Base-by-base conservation (phyloP, 92 coral and sea anemone genomes). In the Epizoanthus fatuus region DNA sequence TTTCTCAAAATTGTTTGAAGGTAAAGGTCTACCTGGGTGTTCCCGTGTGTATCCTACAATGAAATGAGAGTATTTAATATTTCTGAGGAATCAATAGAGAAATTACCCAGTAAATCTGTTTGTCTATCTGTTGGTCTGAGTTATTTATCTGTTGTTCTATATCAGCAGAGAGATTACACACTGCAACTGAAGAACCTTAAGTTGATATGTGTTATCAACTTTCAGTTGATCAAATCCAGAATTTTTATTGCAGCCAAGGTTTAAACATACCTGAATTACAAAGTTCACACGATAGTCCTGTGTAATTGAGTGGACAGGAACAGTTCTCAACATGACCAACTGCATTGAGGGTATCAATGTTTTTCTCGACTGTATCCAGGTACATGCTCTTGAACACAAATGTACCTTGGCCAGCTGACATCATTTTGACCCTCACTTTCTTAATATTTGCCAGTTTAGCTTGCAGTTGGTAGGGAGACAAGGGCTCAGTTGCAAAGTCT, bases 261-360 rank as follows among this genome's bases (percentile, higher is more conserved):
- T 9, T 56, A 22, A 9, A 17, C 86, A 69, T 87, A 96, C 99
- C 98, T 91, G 91, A 53, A 71, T 83, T 79, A 79, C 99, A 97
- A 29, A 81, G 88, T 73, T 92, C 94, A 77, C 99, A 97, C 10
- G 99, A 97, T 25, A 93, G 89, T 14, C 86, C 93, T 29, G 94
- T 93, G 90, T 92, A 97, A 70, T 90, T 93, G 25, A 57, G 20
- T 5, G 94, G 90, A 51, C 99, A 97, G 13, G 93, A 86, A 80
- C 99, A 97, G 37, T 90, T 93, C 84, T 97, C 99, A 79, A 97
- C 99, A 80, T 89, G 91, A 11, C 87, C 90, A 69, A 93, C 99
- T 58, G 80, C 42, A 19, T 85, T 80, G 52, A 98, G 95, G 22
- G 40, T 75, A 12, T 42, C 81, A 44, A 12, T 44, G 54, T 74